Evolutionary conservation across 1,140 invertebrate species (phyloP).

Genomic region (Lordiphosa collinella): DNA sequence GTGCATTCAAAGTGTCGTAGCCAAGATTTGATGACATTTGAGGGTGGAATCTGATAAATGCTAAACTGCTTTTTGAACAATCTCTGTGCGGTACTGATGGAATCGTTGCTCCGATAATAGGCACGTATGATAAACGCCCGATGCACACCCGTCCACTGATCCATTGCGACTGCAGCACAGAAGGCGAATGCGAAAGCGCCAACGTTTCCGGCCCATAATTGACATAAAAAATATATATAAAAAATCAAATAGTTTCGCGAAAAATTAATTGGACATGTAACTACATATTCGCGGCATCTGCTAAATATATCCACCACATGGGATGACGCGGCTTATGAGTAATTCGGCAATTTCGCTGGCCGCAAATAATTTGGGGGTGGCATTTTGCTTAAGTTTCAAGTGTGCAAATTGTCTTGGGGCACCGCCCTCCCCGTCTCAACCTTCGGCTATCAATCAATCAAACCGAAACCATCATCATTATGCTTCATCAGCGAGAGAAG

Average conservation of each 20-base stretch:
- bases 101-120: constrained; percentile 77
- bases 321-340: constrained; percentile 62
- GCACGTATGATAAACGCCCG: constrained; percentile 69
- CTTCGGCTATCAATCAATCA: constrained; percentile 58
- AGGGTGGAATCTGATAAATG: constrained; percentile 68
- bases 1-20: constrained; percentile 72
- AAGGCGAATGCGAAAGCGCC: constrained; percentile 4
- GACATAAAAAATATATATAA: constrained; percentile 51
- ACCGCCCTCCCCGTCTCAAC: not conserved
- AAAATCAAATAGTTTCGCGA: constrained; percentile 22
- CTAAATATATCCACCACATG: constrained; percentile 34
- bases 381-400: constrained; percentile 32
- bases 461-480: constrained; percentile 64
- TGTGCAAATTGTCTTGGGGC: constrained; percentile 36
- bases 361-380: constrained; percentile 8
- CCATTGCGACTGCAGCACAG: constrained; percentile 48
- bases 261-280: constrained; percentile 58
- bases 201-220: constrained; percentile 53
- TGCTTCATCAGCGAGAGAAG: constrained; percentile 43
- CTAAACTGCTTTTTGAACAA: constrained; percentile 71
- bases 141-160: constrained; percentile 76
- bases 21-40: constrained; percentile 70
- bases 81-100: constrained; percentile 63
- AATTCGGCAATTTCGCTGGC: constrained; percentile 28
- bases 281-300: not conserved